These are phyloP conservation scores for Lottia scabra DNA, from an alignment of 2,888 invertebrate species.

Conservation along the genomic window DNA sequence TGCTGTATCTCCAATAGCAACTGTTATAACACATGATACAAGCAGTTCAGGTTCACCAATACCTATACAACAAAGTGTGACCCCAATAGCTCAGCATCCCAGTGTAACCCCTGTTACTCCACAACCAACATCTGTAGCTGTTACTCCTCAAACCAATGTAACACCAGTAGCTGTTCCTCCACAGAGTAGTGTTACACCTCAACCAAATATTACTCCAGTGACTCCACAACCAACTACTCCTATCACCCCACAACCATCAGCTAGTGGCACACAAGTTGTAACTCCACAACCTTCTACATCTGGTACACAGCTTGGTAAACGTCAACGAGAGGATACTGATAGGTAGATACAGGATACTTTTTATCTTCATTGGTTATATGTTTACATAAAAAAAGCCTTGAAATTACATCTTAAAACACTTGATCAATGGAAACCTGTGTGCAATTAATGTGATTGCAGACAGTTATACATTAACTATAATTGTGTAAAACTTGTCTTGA, in stretches of 20 bases:
- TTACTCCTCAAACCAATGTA: neutral
- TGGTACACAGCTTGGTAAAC: constrained; percentile 28
- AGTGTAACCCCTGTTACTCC: neutral
- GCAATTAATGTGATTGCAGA: too few relatives aligned
- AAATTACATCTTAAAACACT: too few relatives aligned
- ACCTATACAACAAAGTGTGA: neutral
- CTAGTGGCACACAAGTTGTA: neutral
- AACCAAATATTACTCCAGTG: neutral
- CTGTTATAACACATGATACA: too few relatives aligned
- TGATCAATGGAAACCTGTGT: too few relatives aligned
- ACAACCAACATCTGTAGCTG: neutral
- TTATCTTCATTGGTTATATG: too few relatives aligned
- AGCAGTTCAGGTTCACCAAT: neutral
- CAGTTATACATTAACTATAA: too few relatives aligned
- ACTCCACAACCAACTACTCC: constrained; percentile 1
- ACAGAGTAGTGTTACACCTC: neutral
- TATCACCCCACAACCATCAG: neutral
- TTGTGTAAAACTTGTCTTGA: too few relatives aligned
- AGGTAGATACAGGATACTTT: constrained; percentile 10
- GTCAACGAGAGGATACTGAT: constrained; percentile 30
- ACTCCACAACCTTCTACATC: constrained; percentile 22
- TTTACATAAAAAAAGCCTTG: too few relatives aligned
- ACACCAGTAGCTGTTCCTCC: neutral
- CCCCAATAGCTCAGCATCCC: neutral
- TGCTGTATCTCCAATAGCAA: too few relatives aligned